These are phyloP conservation scores for Bactericera cockerelli DNA, from an alignment of 1,140 invertebrate genomes.

Conservation along the genomic window DNA sequence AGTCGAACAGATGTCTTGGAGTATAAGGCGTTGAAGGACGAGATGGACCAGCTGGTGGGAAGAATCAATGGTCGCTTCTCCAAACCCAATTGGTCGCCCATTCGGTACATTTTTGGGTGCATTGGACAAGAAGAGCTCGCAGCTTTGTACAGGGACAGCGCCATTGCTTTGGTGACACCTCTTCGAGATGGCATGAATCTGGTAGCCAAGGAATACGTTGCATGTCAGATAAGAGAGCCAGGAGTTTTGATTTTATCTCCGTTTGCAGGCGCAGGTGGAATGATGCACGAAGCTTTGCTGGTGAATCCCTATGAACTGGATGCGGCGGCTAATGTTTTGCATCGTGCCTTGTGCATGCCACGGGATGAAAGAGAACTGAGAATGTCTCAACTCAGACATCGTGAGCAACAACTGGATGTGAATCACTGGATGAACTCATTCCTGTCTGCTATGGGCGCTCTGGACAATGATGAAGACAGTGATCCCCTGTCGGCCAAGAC, in stretches of 20 bases:
- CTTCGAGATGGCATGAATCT: slow-evolving; percentile 82
- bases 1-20: slow-evolving; percentile 79
- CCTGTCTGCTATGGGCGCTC: slow-evolving; percentile 66
- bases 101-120: slow-evolving; percentile 79
- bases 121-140: slow-evolving; percentile 71
- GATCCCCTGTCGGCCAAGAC: slow-evolving; percentile 63
- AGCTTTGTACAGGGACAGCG: slow-evolving; percentile 67
- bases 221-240: slow-evolving; percentile 74
- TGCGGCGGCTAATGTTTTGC: slow-evolving; percentile 69
- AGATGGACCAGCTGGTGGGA: slow-evolving; percentile 77
- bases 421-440: slow-evolving; percentile 80
- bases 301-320: slow-evolving; percentile 84
- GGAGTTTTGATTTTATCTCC: slow-evolving; percentile 79
- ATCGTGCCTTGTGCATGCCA: slow-evolving; percentile 76
- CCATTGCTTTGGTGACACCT: slow-evolving; percentile 72
- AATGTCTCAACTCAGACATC: slow-evolving; percentile 66
- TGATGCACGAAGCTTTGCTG: slow-evolving; percentile 77
- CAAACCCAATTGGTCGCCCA: slow-evolving; percentile 78
- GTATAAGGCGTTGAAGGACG: slow-evolving; percentile 78
- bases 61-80: slow-evolving; percentile 74
- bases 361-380: slow-evolving; percentile 69
- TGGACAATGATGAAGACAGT: slow-evolving; percentile 51
- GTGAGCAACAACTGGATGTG: slow-evolving; percentile 69
- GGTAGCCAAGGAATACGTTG: slow-evolving; percentile 84
- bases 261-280: slow-evolving; percentile 78